Conservation (phyloP, 1,140 invertebrate species). For the Colletes gigas region DNA sequence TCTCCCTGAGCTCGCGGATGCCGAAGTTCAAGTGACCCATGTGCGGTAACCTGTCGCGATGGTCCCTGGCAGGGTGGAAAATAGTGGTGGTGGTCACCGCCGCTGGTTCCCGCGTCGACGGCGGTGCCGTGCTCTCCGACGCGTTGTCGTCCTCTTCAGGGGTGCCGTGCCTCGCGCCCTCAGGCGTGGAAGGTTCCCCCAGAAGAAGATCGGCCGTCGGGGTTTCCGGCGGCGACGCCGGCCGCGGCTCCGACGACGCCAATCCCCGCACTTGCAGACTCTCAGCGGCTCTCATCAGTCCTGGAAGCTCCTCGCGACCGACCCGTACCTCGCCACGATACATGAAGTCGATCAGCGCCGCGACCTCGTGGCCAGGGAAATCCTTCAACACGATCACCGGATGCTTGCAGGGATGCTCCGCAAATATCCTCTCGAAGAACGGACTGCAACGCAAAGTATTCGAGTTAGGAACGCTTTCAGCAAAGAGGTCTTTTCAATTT, state of each 20-base stretch:
- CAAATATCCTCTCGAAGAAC: conserved; percentile 93
- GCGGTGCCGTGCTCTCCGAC: conserved; percentile 59
- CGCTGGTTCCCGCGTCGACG: conserved; percentile 36
- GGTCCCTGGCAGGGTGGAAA: conserved; percentile 56
- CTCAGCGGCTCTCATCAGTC: conserved; percentile 92
- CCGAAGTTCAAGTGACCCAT: conserved; percentile 81
- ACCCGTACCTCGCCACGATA: conserved; percentile 95
- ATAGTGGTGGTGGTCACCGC: conserved; percentile 51
- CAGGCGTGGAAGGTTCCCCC: conserved; percentile 83
- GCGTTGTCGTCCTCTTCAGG: conserved; percentile 80
- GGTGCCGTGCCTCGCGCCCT: conserved; percentile 76
- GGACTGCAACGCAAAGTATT: conserved; percentile 83
- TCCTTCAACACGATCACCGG: conserved; percentile 95
- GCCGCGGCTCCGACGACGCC: conserved; percentile 85
- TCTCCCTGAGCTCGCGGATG: conserved; percentile 77
- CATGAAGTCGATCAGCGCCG: conserved; percentile 95
- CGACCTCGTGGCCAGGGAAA: conserved; percentile 91
- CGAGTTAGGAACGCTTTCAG: neutral
- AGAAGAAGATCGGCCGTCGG: conserved; percentile 81
- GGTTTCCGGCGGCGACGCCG: conserved; percentile 79
- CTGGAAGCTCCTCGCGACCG: conserved; percentile 89
- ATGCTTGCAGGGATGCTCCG: conserved; percentile 95
- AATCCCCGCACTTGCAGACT: conserved; percentile 91
- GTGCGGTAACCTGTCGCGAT: conserved; percentile 77
- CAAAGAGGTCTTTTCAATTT: too few relatives aligned